phyloP scores from a whole-genome alignment of 1,140 invertebrate genomes.

The Megathymus violae region DNA sequence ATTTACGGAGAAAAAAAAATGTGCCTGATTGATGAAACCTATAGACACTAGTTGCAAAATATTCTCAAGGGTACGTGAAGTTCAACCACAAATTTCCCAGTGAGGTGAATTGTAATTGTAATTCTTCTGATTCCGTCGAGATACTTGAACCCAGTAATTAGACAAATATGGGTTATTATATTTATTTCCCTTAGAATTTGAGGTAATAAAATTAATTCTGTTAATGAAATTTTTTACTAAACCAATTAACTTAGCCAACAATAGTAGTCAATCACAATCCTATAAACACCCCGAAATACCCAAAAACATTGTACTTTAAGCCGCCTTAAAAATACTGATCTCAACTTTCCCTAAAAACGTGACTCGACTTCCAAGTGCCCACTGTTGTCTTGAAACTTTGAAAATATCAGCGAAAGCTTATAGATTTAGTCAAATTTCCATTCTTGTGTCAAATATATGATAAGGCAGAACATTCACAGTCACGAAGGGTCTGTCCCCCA shows the following conservation, averaged over 20 bases:
- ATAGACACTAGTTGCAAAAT: too few species aligned
- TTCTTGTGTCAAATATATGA: conserved; percentile 49
- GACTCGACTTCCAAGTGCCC: conserved; percentile 45
- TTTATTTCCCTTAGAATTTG: too few species aligned
- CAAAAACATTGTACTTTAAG: conserved; percentile 13
- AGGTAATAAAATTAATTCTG: too few species aligned
- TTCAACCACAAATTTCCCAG: too few species aligned
- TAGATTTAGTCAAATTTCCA: conserved; percentile 52
- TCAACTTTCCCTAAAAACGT: conserved; percentile 35
- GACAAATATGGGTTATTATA: neutral
- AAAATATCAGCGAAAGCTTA: conserved; percentile 55
- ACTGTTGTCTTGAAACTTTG: conserved; percentile 57
- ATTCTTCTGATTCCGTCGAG: too few species aligned
- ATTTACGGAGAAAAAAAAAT: too few species aligned
- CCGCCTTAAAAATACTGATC: conserved; percentile 29
- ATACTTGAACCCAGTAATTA: too few species aligned
- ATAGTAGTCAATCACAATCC: neutral
- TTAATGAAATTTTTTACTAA: neutral
- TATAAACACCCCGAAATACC: neutral
- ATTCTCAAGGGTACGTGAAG: too few species aligned
- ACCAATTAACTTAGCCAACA: neutral
- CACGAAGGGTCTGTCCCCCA: conserved; percentile 71
- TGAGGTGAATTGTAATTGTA: too few species aligned
- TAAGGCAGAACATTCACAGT: conserved; percentile 65
- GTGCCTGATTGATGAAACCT: too few species aligned